Evolutionary conservation across 2,888 invertebrate genomes (phyloP).

Genomic region (Apamea anceps): DNA sequence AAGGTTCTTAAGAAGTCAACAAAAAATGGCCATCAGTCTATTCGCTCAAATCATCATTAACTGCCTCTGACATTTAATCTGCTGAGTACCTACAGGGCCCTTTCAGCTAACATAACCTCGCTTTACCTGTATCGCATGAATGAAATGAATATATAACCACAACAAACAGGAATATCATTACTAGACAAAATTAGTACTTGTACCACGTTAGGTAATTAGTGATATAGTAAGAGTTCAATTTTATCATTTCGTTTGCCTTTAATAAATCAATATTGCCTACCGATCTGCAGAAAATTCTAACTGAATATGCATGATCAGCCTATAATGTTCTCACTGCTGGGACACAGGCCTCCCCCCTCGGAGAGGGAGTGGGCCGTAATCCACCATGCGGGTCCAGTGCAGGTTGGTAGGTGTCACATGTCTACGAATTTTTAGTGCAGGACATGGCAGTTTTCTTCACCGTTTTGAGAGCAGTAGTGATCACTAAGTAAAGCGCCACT

Average conservation of each 20-base stretch:
- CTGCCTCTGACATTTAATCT: slow-evolving; percentile 30
- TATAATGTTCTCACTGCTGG: neutral
- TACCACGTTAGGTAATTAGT: neutral
- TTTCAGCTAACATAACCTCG: slow-evolving; percentile 15
- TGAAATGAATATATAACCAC: slow-evolving; percentile 20
- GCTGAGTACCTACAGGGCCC: slow-evolving; percentile 26
- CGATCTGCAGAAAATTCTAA: neutral
- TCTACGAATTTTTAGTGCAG: neutral
- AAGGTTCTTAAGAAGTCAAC: neutral
- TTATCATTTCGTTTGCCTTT: neutral
- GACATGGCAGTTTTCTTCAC: neutral
- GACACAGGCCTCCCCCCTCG: neutral
- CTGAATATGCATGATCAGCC: neutral
- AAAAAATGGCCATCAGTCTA: slow-evolving; percentile 8
- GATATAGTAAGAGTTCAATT: neutral
- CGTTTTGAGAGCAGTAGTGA: neutral
- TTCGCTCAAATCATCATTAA: neutral
- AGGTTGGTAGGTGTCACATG: neutral
- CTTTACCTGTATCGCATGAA: slow-evolving; percentile 28
- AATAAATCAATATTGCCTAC: neutral
- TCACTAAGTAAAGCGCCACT: neutral
- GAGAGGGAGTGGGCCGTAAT: neutral
- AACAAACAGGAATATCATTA: neutral
- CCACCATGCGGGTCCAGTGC: neutral
- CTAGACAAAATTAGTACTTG: slow-evolving; percentile 18